Conservation (phyloP, 1,140 invertebrate species). For the Wiebesia pumilae region DNA sequence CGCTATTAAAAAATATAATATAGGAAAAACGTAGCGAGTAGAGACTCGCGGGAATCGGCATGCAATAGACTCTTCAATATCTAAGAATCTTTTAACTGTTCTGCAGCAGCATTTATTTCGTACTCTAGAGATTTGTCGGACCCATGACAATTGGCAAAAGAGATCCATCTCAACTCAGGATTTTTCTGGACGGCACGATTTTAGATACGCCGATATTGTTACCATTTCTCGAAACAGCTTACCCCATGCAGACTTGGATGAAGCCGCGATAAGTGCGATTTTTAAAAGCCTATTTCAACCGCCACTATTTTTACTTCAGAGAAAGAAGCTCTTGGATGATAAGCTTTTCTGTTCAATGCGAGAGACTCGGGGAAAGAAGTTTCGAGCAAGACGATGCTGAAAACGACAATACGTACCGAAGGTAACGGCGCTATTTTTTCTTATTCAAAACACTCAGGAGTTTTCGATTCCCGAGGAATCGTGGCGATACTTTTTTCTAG, state of each 20-base stretch:
- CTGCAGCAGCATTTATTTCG: background rate
- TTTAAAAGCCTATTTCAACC: conserved; percentile 36
- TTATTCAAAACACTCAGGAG: background rate
- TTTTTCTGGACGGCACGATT: background rate
- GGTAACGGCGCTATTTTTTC: background rate
- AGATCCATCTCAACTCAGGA: conserved; percentile 32
- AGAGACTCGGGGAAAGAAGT: conserved; percentile 12
- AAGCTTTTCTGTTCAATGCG: conserved; percentile 14
- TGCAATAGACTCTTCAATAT: background rate
- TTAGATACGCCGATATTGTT: background rate
- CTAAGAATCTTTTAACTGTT: conserved; percentile 6
- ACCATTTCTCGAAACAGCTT: background rate
- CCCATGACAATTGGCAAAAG: background rate
- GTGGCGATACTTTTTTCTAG: background rate
- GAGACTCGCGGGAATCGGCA: background rate
- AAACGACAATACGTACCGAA: background rate
- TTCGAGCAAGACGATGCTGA: conserved; percentile 21
- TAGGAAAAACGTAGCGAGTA: background rate
- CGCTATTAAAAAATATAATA: background rate
- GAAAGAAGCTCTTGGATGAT: background rate
- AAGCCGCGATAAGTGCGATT: conserved; percentile 4
- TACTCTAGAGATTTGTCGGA: background rate
- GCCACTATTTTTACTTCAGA: background rate
- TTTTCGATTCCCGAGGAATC: background rate
- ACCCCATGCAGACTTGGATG: background rate